Evolutionary conservation across 1,140 invertebrate genomes (phyloP), one percentile per base, ranked within the genome.

Genomic region (Zaprionus africanus): DNA sequence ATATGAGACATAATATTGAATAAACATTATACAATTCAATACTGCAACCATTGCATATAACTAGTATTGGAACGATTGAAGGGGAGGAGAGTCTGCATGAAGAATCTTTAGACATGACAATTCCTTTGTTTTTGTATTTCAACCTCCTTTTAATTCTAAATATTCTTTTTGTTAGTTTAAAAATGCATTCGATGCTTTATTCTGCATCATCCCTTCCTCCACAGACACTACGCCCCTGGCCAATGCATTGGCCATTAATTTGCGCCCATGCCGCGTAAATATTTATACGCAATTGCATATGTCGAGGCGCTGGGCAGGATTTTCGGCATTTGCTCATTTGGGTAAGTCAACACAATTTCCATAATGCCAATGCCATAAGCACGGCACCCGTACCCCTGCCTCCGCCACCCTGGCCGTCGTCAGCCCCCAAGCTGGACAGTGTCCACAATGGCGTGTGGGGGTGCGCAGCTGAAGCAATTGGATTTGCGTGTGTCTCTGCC

Each of bases 311-410:
- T 64, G 77, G 66, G 61, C 51, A 56, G 77, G 65, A 72, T 69
- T 79, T 77, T 59, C 67, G 81, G 81, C 64, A 85, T 90, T 84
- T 90, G 78, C 85, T 84, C 84, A 90, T 90, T 90, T 90, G 85
- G 79, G 79, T 78, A 82, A 84, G 85, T 88, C 81, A 88, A 88
- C 85, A 88, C 64, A 78, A 90, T 84, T 88, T 85, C 78, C 85
- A 88, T 90, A 88, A 88, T 79, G 66, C 62, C 60, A 61, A 68
- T 74, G 57, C 60, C 51, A 70, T 57, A 62, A 68, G 57, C 58
- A 13, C 28, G 28, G 51, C 53, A 41, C 49, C 56, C 26, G 7
- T 11, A 26, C n/a, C 12, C 11, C 19, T 22, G 22, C 28, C 31
- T 11, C 9, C 9, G 3, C 31, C 31, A 2, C 31, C 5, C 28